Percentiles rank a stretch among this genome's conserved stretches.
phyloP scores from a whole-genome alignment of 2,888 invertebrate genomes.

The Meteorus colon region DNA sequence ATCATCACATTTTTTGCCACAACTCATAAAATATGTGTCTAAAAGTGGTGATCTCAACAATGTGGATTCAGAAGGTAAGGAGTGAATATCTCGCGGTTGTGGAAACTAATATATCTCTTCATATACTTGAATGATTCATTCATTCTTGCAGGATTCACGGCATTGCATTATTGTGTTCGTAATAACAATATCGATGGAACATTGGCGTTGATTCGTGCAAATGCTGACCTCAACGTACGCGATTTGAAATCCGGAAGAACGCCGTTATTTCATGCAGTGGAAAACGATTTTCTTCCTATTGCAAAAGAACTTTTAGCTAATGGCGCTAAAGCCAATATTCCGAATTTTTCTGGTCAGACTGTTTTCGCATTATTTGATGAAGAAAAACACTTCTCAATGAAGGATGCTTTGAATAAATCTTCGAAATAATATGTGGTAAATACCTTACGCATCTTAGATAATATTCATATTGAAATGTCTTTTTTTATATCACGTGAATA shows the following conservation, averaged over 20 bases:
- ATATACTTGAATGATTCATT: slow-evolving; percentile 26
- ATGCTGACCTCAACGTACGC: slow-evolving; percentile 61
- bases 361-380: slow-evolving; percentile 59
- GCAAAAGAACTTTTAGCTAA: slow-evolving; percentile 55
- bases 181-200: slow-evolving; percentile 58
- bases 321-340: slow-evolving; percentile 59
- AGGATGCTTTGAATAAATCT: slow-evolving; percentile 48
- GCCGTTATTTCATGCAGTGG: slow-evolving; percentile 66
- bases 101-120: neutral
- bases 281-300: slow-evolving; percentile 55
- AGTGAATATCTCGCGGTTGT: neutral
- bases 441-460: neutral
- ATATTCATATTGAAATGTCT: too few relatives aligned
- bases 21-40: slow-evolving; percentile 54
- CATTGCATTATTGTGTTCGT: slow-evolving; percentile 66
- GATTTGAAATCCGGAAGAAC: slow-evolving; percentile 67
- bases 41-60: slow-evolving; percentile 51
- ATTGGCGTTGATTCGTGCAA: slow-evolving; percentile 53
- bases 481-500: too few relatives aligned
- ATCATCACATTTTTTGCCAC: slow-evolving; percentile 53
- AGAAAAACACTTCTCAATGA: slow-evolving; percentile 54
- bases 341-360: slow-evolving; percentile 64
- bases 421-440: slow-evolving; percentile 34
- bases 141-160: slow-evolving; percentile 63
- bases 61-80: slow-evolving; percentile 58